These are phyloP conservation scores for Psittacula echo DNA, from an alignment of 2,797 vertebrate genomes.

Conservation along the genomic window DNA sequence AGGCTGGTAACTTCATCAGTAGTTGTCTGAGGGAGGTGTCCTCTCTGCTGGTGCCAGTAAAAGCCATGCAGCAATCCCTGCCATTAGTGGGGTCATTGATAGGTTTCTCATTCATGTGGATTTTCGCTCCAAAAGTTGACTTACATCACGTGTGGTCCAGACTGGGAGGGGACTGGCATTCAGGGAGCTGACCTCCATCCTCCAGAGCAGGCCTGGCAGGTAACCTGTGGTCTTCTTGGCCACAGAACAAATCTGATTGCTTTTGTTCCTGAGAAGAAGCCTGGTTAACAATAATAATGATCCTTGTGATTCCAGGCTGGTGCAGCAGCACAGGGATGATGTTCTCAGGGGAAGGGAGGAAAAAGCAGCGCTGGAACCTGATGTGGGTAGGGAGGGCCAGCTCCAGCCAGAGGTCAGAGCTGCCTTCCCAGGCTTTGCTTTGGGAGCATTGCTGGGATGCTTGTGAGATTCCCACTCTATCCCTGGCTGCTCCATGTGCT, in stretches of 20 bases:
- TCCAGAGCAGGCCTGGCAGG: background rate
- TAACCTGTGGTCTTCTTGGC: background rate
- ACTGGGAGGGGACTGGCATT: background rate
- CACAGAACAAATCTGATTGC: background rate
- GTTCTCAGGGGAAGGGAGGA: background rate
- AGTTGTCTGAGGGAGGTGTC: background rate
- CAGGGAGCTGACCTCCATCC: background rate
- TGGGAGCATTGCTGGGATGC: rapidly evolving
- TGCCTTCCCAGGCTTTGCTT: background rate
- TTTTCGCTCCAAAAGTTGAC: background rate
- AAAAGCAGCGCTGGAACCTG: rapidly evolving
- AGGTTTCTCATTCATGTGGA: background rate
- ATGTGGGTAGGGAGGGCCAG: background rate
- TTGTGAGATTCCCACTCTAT: background rate
- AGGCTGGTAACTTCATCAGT: background rate
- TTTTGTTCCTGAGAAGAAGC: background rate
- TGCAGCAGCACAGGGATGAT: background rate
- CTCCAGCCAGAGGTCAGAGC: rapidly evolving
- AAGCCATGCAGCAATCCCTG: background rate
- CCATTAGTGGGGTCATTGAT: background rate
- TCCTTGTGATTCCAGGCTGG: background rate
- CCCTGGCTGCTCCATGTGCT: background rate
- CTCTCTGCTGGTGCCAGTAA: background rate
- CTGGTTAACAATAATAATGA: background rate
- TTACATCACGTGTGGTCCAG: background rate